Evolutionary conservation across 2,888 invertebrate species (phyloP).

Genomic region (Synergus itoensis): DNA sequence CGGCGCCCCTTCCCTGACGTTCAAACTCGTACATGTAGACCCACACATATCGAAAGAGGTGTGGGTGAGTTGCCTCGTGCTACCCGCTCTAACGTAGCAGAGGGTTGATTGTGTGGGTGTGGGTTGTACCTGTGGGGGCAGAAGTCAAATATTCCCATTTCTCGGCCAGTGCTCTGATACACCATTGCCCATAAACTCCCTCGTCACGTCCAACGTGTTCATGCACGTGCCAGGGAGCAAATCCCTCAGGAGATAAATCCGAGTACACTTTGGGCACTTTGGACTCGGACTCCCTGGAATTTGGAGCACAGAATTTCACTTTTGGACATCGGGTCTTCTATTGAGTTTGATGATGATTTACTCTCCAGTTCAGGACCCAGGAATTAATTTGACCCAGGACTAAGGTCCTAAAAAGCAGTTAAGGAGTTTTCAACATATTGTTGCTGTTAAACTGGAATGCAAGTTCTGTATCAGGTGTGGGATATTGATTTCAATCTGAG

Average conservation of each 20-base stretch:
- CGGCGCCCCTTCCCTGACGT: slow-evolving; percentile 43
- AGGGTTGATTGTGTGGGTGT: slow-evolving; percentile 19
- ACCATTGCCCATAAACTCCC: slow-evolving; percentile 53
- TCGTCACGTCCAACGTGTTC: not conserved
- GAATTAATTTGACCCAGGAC: too few relatives aligned
- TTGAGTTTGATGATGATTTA: not conserved
- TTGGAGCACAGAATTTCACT: not conserved
- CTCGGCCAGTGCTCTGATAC: slow-evolving; percentile 57
- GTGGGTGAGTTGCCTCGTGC: slow-evolving; percentile 18
- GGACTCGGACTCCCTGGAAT: not conserved
- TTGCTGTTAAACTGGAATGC: too few relatives aligned
- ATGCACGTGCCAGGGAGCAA: slow-evolving; percentile 14
- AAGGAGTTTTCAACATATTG: too few relatives aligned
- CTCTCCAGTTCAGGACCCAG: not conserved
- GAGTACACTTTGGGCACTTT: not conserved
- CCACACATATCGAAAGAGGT: slow-evolving; percentile 18
- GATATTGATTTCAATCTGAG: not conserved
- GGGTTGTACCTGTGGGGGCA: slow-evolving; percentile 67
- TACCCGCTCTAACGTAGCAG: not conserved
- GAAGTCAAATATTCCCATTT: slow-evolving; percentile 72
- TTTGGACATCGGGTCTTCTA: not conserved
- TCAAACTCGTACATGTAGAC: not conserved
- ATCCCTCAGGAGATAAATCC: not conserved
- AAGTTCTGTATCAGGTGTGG: not conserved
- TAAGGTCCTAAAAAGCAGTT: too few relatives aligned